Percentiles rank a stretch among this genome's conserved stretches.
Evolutionary conservation across 1,140 invertebrate species (phyloP).

Genomic region (Sminthurides bifidus): DNA sequence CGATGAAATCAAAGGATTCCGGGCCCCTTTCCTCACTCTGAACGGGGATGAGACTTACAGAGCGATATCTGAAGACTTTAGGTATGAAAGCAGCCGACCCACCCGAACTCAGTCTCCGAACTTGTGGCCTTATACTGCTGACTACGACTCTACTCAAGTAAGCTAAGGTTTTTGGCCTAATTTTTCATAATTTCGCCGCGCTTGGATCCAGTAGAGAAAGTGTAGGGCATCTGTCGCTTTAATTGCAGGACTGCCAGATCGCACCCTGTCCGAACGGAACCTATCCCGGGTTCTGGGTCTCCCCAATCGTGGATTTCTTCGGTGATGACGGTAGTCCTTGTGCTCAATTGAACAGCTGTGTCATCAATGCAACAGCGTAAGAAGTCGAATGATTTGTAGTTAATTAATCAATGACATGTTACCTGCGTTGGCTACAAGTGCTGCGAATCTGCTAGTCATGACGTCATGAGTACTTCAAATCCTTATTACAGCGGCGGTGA

Average conservation of each 20-base stretch:
- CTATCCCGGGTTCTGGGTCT: slow-evolving; percentile 36
- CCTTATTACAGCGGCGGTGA: slow-evolving; percentile 34
- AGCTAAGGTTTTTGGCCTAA: not conserved
- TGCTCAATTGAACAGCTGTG: slow-evolving; percentile 41
- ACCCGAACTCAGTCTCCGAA: slow-evolving; percentile 29
- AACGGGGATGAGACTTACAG: slow-evolving; percentile 37
- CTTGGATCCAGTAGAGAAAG: too few species aligned
- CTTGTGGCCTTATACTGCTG: slow-evolving; percentile 42
- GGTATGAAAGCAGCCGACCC: slow-evolving; percentile 38
- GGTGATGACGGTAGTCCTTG: slow-evolving; percentile 32
- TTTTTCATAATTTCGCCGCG: not conserved
- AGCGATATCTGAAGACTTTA: slow-evolving; percentile 35
- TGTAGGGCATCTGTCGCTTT: not conserved
- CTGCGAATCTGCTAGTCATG: too few species aligned
- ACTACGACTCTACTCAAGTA: slow-evolving; percentile 34
- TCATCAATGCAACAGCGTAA: too few species aligned
- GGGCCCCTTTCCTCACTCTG: slow-evolving; percentile 37
- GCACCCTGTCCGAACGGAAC: slow-evolving; percentile 36
- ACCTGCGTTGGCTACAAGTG: not conserved
- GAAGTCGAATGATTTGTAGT: slow-evolving; percentile 22
- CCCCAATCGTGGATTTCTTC: slow-evolving; percentile 37
- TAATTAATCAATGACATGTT: not conserved
- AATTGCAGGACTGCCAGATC: slow-evolving; percentile 36
- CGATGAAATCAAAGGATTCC: slow-evolving; percentile 31
- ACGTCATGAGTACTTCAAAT: too few species aligned